Evolutionary conservation across 2,113 vertebrate genomes (phyloP).

Genomic region (Marcusenius ussheri): DNA sequence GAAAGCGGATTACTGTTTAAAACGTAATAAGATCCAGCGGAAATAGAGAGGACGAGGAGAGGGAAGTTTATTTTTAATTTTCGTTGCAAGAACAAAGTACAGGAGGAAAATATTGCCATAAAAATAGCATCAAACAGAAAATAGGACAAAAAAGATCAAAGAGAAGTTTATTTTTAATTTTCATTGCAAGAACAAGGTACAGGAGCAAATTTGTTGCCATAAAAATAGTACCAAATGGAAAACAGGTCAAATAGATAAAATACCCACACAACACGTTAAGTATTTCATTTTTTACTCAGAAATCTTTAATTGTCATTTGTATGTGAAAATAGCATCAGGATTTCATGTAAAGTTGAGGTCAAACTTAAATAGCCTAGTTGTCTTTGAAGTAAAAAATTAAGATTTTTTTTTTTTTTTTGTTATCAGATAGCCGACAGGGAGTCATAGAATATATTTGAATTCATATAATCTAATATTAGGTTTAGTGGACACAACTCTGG

Average conservation of each 20-base stretch:
- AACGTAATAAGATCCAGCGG: background rate
- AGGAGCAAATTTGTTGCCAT: background rate
- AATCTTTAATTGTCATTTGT: background rate
- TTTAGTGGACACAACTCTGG: background rate
- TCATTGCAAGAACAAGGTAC: background rate
- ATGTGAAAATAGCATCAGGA: background rate
- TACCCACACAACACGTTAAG: background rate
- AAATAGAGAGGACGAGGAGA: background rate
- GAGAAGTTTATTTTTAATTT: background rate
- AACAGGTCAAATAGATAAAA: background rate
- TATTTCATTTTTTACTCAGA: background rate
- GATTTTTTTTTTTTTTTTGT: background rate
- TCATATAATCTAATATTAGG: background rate
- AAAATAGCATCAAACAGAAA: background rate
- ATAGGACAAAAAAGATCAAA: background rate
- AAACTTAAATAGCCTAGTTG: background rate
- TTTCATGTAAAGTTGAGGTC: background rate
- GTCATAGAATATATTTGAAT: background rate
- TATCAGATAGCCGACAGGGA: background rate
- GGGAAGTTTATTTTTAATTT: background rate
- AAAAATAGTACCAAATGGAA: background rate
- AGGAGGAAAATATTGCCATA: background rate
- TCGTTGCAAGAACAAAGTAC: background rate
- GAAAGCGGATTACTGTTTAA: background rate
- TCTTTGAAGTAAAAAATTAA: background rate